Base-by-base conservation (phyloP, 2,113 vertebrate species). In the Sylvia atricapilla region DNA sequence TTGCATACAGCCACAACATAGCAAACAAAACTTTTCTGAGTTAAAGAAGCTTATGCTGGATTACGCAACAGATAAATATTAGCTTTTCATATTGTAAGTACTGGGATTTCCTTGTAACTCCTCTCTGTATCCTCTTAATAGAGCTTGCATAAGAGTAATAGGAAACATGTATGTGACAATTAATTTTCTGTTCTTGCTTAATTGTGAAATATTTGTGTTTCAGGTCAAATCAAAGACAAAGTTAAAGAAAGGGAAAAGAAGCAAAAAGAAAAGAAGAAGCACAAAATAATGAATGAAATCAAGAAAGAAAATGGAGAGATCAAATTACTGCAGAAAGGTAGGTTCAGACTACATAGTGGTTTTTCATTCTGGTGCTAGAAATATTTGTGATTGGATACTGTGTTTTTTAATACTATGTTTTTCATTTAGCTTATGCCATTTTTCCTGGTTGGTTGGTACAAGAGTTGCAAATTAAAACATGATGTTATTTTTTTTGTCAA, bases 231-330 rank as follows among this genome's bases (percentile, higher is more conserved):
- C 96, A 98, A 98, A 98, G 98, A 99, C 35, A 98, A 98, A 98
- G 97, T 98, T 81, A 99, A 98, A 97, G 98, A 98, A 78, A 97
- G 97, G 92, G 98, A 99, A 20, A 98, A 99, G 95, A 98, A 97
- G 73, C 98, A 99, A 63, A 99, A 98, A 93, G 98, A 99, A 73
- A 99, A 98, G 97, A 98, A 99, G 97, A 99, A 99, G 94, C 98
- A 99, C 97, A 99, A 99, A 98, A 91, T 98, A 94, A 98, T 98
- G 95, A 98, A 98, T 89, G 98, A 99, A 97, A 98, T 99, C 91
- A 99, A 99, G 98, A 98, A 99, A 96, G 99, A 99, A 96, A 99
- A 99, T 63, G 99, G 99, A 90, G 99, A 99, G 94, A 97, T 99
- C 91, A 99, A 98, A 95, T 97, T 98, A 92, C 97, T 98, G 44